Evolutionary conservation across 1,140 invertebrate genomes (phyloP).

Genomic region (Asbolus verrucosus): DNA sequence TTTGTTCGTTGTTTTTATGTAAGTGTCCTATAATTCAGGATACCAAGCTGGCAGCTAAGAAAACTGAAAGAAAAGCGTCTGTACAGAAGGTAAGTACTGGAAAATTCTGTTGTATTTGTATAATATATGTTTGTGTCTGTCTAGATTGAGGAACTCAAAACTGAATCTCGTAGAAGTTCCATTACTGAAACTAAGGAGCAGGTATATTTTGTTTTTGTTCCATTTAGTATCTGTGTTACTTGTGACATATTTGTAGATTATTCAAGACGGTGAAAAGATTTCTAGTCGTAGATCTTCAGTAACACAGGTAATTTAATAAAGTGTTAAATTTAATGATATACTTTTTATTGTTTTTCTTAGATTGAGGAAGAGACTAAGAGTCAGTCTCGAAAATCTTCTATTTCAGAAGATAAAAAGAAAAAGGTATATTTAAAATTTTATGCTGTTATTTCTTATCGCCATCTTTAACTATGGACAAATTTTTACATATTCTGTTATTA

Average conservation of each 20-base stretch:
- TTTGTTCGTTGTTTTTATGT: slow-evolving; percentile 10
- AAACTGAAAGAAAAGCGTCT: slow-evolving; percentile 54
- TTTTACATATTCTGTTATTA: slow-evolving; percentile 6
- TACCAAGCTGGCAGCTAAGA: slow-evolving; percentile 58
- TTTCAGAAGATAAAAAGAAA: slow-evolving; percentile 70
- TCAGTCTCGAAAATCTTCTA: slow-evolving; percentile 74
- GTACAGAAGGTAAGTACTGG: slow-evolving; percentile 54
- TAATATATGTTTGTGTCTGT: slow-evolving; percentile 46
- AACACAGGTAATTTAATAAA: slow-evolving; percentile 52
- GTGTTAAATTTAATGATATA: slow-evolving; percentile 42
- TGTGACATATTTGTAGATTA: slow-evolving; percentile 52
- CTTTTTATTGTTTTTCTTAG: slow-evolving; percentile 49
- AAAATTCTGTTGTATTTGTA: slow-evolving; percentile 30
- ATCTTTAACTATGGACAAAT: background rate
- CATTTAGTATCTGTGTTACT: slow-evolving; percentile 21
- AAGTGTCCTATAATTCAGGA: slow-evolving; percentile 45
- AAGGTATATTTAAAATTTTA: slow-evolving; percentile 64
- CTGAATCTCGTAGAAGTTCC: slow-evolving; percentile 75
- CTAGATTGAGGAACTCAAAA: slow-evolving; percentile 69
- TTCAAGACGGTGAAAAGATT: slow-evolving; percentile 61
- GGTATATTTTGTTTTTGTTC: slow-evolving; percentile 47
- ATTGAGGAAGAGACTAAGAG: slow-evolving; percentile 70
- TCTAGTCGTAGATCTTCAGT: slow-evolving; percentile 62
- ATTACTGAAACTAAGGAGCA: slow-evolving; percentile 68
- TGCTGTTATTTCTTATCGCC: slow-evolving; percentile 1